Percentiles rank a stretch among this genome's conserved stretches.
These are phyloP conservation scores for Diadumene lineata DNA, from an alignment of 92 coral and sea anemone genomes.

Conservation along the genomic window DNA sequence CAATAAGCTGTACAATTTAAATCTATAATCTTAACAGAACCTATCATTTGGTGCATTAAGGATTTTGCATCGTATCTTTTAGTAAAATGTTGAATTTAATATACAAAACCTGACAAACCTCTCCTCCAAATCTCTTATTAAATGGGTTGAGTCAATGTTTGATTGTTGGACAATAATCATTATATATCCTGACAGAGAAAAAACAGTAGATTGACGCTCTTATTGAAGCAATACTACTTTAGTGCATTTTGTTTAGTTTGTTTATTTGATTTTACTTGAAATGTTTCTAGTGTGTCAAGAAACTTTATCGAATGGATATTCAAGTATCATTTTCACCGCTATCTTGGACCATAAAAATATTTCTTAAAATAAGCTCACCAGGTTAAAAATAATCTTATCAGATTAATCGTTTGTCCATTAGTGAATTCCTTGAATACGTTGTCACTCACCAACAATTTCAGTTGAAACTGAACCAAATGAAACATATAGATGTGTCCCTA, in stretches of 20 bases:
- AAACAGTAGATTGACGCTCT: too few relatives aligned
- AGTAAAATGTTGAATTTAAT: background rate
- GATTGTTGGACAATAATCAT: too few relatives aligned
- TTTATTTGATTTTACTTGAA: too few relatives aligned
- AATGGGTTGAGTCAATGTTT: too few relatives aligned
- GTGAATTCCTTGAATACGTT: background rate
- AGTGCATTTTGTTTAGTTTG: too few relatives aligned
- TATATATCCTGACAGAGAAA: too few relatives aligned
- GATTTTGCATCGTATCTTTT: background rate
- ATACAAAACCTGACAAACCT: background rate
- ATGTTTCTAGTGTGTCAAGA: too few relatives aligned
- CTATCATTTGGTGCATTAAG: background rate
- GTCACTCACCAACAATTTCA: background rate
- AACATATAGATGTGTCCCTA: too few relatives aligned
- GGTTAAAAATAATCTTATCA: background rate
- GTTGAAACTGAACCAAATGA: slow-evolving; percentile 3
- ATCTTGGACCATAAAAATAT: background rate
- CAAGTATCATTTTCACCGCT: background rate
- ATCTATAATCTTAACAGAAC: too few relatives aligned
- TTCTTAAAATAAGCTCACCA: slow-evolving; percentile 1
- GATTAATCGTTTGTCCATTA: background rate
- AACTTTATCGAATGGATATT: too few relatives aligned
- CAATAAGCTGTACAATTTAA: background rate
- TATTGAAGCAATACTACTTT: too few relatives aligned
- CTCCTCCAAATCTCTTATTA: too few relatives aligned